Base-by-base conservation (phyloP, 92 coral and sea anemone species). In the Parazoanthus darwini region DNA sequence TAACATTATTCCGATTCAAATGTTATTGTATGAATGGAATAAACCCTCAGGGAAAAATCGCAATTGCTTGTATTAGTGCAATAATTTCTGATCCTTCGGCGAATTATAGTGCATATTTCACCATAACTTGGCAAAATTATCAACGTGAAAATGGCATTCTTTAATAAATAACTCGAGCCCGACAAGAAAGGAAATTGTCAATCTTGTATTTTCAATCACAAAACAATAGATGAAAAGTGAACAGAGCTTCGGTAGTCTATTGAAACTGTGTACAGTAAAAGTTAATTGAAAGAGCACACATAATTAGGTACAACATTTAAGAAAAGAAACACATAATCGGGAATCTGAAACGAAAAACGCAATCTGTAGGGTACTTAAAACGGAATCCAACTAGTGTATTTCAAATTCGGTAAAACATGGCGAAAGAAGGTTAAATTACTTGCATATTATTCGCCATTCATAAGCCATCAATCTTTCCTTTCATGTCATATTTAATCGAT, bases 401-500 rank as follows among this genome's bases (percentile, higher is more conserved):
- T 16, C 16, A 37, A 66, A 67, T 65, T 42, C 75, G 86, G 76
- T 63, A 26, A 82, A 81, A 81, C 74, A 67, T 65, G 15, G 33
- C 16, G 50, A 82, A 71, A 67, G 82, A 67, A 14, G 50, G 10
- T 82, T 14, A 70, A 18, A 70, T 42, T 18, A 82, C n/a, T 38
- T 65, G 0, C 77, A 5, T 38, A 82, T 65, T 67, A 25, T 65
- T 39, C 22, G 77, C 25, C 36, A 15, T 37, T 65, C 38, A 39
- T 70, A 39, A 26, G 59, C 75, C 29, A 42, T 65, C 86, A 82
- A 82, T 82, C 26, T 82, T 79, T 39, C 36, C 75, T 39, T 66
- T 26, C 36, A 36, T 70, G 13, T 2, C 35, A 51, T 26, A n/a
- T 59, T 38, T 65, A 66, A 38, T 2, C 36, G n/a, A 82, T 63